phyloP scores from a whole-genome alignment of 2,888 invertebrate species.

The Drosophila kuntzei region DNA sequence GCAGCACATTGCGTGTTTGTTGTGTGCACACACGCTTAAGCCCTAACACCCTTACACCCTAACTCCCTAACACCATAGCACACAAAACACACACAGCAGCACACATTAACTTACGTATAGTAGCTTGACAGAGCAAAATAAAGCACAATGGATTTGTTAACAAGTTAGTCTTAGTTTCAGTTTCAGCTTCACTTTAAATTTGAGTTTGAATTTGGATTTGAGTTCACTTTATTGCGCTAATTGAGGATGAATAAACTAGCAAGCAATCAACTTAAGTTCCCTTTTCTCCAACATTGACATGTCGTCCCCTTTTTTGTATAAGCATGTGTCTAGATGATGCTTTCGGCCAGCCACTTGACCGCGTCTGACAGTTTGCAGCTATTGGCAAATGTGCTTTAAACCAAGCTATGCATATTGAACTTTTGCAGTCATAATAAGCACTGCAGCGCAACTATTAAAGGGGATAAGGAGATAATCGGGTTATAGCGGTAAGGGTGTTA shows the following conservation, averaged over 20 bases:
- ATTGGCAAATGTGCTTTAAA: constrained; percentile 28
- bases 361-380: constrained; percentile 58
- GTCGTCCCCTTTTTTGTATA: background rate
- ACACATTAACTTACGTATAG: background rate
- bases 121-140: background rate
- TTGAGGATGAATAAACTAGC: constrained; percentile 27
- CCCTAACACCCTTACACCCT: background rate
- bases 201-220: background rate
- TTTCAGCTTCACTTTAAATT: background rate
- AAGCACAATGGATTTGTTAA: constrained; percentile 23
- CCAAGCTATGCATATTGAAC: constrained; percentile 35
- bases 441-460: constrained; percentile 7
- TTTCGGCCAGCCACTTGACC: constrained; percentile 53
- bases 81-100: constrained; percentile 3
- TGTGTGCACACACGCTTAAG: constrained; percentile 26
- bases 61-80: no score
- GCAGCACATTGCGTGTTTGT: constrained; percentile 1
- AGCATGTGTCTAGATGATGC: constrained; percentile 33
- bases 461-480: background rate
- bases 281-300: background rate
- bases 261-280: constrained; percentile 54
- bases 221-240: constrained; percentile 14
- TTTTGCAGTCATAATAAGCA: constrained; percentile 32
- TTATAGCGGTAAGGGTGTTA: background rate
- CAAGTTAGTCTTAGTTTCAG: constrained; percentile 4